Percentiles rank a stretch among this genome's conserved stretches.
These are phyloP conservation scores for Neogobius melanostomus DNA, from an alignment of 2,113 vertebrate genomes.

Conservation along the genomic window DNA sequence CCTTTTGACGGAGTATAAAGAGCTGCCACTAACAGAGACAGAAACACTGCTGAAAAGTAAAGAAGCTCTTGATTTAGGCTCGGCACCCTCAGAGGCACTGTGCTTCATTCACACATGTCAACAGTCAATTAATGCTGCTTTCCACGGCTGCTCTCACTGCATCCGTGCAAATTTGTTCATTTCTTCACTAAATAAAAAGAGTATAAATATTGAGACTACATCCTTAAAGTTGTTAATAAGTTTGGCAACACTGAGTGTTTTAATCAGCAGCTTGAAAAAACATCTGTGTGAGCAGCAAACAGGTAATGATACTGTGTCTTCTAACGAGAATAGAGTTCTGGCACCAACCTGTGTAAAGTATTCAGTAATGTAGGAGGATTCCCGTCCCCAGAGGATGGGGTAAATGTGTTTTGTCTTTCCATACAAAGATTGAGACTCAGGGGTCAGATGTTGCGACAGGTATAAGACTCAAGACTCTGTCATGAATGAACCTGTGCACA, in stretches of 20 bases:
- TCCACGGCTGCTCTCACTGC: constrained; percentile 60
- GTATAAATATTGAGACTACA: constrained; percentile 66
- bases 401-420: neutral
- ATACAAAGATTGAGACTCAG: constrained; percentile 1
- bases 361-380: constrained; percentile 6
- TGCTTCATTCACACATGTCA: constrained; percentile 65
- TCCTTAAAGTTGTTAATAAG: constrained; percentile 62
- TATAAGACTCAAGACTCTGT: neutral
- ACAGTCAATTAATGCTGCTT: constrained; percentile 74
- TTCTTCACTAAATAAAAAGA: constrained; percentile 64
- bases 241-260: constrained; percentile 48
- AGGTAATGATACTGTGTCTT: constrained; percentile 10
- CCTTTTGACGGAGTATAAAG: constrained; percentile 77
- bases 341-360: constrained; percentile 12
- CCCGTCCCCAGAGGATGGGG: constrained; percentile 18
- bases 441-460: constrained; percentile 21
- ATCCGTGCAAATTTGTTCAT: constrained; percentile 61
- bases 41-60: constrained; percentile 64
- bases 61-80: constrained; percentile 74
- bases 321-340: neutral
- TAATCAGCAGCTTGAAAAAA: constrained; percentile 19
- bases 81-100: constrained; percentile 62
- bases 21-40: constrained; percentile 56
- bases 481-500: constrained; percentile 57
- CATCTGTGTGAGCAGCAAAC: constrained; percentile 14